Evolutionary conservation across 2,888 invertebrate species (phyloP), one percentile per base, ranked within the genome.

Genomic region (Drosophila subquinaria): DNA sequence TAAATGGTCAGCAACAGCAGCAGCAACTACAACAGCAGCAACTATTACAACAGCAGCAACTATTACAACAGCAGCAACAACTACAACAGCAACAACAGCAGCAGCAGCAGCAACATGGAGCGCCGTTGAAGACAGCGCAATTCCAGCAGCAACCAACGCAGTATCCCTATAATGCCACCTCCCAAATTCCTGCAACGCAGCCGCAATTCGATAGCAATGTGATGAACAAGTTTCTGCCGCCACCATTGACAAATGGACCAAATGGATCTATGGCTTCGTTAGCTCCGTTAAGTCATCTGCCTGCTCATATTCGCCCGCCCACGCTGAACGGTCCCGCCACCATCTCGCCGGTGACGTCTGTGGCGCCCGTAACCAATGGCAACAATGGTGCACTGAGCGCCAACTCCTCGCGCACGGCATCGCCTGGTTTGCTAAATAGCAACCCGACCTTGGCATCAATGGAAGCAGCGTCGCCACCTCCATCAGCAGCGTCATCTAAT

Each of bases 321-420:
- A 66, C 73, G 43, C 55, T 73, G 4, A 91, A 88, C 69, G 89
- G 88, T 20, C 78, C 84, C 38, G 15, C 77, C n/a, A 17, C 65
- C 1, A 51, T 20, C 10, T 38, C 40, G 9, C 72, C 76, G 8
- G 27, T 1, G 33, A 1, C 10, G 52, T 40, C 27, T 3, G 11
- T 38, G 2, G 5, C 53, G n/a, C 33, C 64, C 6, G 38, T 84
- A 9, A 85, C 82, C 13, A 90, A 90, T 51, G 92, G 91, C 61
- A 91, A 79, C 60, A 89, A 89, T 48, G 82, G 84, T 38, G 78
- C 63, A 64, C 71, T 70, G 23, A 92, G 93, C 76, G 81, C 88
- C 35, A 90, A 91, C 43, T 93, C 93, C 38, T 93, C 93, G 5
- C 85, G 93, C 52, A 93, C 93, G 20, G 89, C 91, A 5, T 92